Evolutionary conservation across 2,797 vertebrate genomes (phyloP), one percentile per base, ranked within the genome.

Genomic region (Myotis vivesi): DNA sequence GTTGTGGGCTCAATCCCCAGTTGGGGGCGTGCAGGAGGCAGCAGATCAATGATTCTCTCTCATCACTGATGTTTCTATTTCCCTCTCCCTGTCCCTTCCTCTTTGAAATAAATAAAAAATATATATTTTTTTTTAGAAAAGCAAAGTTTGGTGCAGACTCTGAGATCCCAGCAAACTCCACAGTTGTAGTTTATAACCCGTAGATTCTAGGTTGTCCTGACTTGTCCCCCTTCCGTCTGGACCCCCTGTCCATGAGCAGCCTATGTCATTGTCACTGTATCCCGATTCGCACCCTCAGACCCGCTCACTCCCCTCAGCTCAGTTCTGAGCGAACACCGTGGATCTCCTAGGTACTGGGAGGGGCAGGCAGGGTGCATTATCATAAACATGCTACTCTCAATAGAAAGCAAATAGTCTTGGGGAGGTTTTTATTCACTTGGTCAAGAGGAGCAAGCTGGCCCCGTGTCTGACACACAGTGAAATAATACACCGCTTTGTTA

Each of bases 361-460:
- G 30, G 41, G 30, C 73, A 2, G 5, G 9, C 49, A n/a, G 20
- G 8, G 7, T 30, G 0, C 15, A 10, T 66, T 25, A 2, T 30
- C 28, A 79, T 36, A 81, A 92, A 25, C 25, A 25, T 10, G 44
- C 1, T 6, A 4, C 38, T 71, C 20, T 36, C 1, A 2, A 7
- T 2, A 59, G 25, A 49, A 91, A 62, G 69, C 64, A 95, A 49
- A 64, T 28, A 2, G 33, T 33, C n/a, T 90, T 6, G 16, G 68
- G 16, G 53, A 89, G n/a, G 23, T 79, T 30, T 62, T 38, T 69
- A 38, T 15, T 25, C 22, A 41, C 25, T 62, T 59, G 33, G n/a
- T 36, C 62, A 5, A 79, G 41, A 94, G 33, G 36, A 92, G 71
- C 80, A 92, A 30, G 23, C 22, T 49, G 20, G 55, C 77, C 95